These are phyloP conservation scores for Hypena proboscidalis DNA, from an alignment of 2,888 invertebrate species.

Conservation along the genomic window DNA sequence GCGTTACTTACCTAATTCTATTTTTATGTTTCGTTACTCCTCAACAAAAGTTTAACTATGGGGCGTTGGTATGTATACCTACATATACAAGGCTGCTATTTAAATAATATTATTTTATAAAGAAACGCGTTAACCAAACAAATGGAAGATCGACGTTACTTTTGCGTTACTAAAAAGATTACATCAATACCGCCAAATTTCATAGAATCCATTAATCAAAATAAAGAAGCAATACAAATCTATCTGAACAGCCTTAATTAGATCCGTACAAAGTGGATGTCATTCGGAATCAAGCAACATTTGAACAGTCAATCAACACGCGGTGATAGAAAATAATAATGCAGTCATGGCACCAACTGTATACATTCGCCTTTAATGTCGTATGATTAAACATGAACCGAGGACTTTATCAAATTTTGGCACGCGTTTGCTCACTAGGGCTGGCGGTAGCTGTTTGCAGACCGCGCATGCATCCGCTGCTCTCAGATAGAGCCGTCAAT, in stretches of 20 bases:
- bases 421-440: conserved; percentile 76
- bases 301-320: conserved; percentile 59
- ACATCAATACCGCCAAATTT: neutral
- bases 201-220: conserved; percentile 7
- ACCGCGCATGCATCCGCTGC: conserved; percentile 71
- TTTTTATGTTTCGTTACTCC: no score
- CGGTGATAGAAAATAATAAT: conserved; percentile 76
- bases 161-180: no score
- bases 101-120: no score
- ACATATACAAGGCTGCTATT: no score
- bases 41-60: no score
- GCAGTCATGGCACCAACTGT: conserved; percentile 49
- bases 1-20: no score
- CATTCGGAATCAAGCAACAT: conserved; percentile 51
- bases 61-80: no score
- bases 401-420: conserved; percentile 83
- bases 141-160: no score
- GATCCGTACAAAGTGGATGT: conserved; percentile 33
- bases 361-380: conserved; percentile 65
- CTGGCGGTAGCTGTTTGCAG: conserved; percentile 74
- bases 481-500: conserved; percentile 79
- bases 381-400: conserved; percentile 81
- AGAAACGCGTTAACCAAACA: no score
- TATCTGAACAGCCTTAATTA: conserved; percentile 11
- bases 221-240: conserved; percentile 8